Base-by-base conservation (phyloP, 1,140 invertebrate genomes). In the Neuroterus valhalla region DNA sequence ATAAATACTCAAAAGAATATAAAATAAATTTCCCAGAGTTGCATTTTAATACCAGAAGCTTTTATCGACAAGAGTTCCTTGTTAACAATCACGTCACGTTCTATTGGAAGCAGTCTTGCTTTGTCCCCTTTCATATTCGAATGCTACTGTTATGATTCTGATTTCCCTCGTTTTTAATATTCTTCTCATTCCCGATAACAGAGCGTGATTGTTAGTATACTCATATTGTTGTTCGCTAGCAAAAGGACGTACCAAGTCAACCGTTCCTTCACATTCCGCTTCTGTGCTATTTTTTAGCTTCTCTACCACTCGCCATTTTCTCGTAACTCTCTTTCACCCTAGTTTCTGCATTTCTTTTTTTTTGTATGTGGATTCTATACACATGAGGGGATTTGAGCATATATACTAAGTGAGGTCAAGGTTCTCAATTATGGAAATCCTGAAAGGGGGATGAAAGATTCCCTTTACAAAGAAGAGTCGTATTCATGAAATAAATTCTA, bases 91-190 rank as follows among this genome's bases (percentile, higher is more conserved):
- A 26, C 23, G 26, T 21, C 52, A 62, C 52, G 52, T 62, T 23
- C 26, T 26, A 62, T 26, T 62, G 52, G 12, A 62, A 62, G 10
- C 21, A 62, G 23, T 15, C 11, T 62, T 26, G 23, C 52, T 62
- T 62, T 19, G 11, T 62, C 52, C 23, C 23, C 19, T 55, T 62
- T 62, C 19, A 12, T 62, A 14, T 62, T 31, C 15, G 21, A 62
- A 62, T 62, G 21, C 52, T 0, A 23, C 19, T 15, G 21, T 21
- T 62, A 62, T 26, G 23, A 62, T 62, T 62, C 52, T 62, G 52
- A 62, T 62, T 62, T 62, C 23, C 23, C 52, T 26, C 52, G 10
- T 26, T 62, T 26, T 62, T 62, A 62, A 62, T 62, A 62, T 62
- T 62, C 52, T 21, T 62, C 12, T 62, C 52, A 21, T 52, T 52